phyloP scores from a whole-genome alignment of 2,113 vertebrate genomes.

The Peromyscus polionotus region DNA sequence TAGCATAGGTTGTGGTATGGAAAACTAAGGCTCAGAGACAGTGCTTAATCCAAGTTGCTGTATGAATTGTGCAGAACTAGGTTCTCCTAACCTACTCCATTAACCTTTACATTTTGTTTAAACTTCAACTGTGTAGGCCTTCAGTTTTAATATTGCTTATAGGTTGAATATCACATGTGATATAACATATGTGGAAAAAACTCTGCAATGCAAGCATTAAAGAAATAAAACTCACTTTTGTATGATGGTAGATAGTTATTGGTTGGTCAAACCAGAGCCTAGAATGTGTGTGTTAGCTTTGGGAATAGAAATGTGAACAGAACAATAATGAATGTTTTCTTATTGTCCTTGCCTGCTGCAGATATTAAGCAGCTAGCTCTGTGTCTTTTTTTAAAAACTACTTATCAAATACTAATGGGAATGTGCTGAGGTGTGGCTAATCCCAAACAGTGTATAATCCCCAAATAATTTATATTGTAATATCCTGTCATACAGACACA shows the following conservation, averaged over 20 bases:
- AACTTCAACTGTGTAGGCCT: conserved; percentile 39
- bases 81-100: conserved; percentile 24
- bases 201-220: conserved; percentile 50
- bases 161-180: not conserved
- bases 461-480: conserved; percentile 69
- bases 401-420: conserved; percentile 73
- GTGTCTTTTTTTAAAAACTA: conserved; percentile 52
- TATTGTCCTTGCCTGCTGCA: conserved; percentile 56
- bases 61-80: not conserved
- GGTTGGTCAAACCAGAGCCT: conserved; percentile 22
- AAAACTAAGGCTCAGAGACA: conserved; percentile 40
- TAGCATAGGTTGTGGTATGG: not conserved
- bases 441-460: conserved; percentile 72
- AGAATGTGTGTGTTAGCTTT: conserved; percentile 51
- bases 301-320: conserved; percentile 56
- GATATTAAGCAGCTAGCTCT: conserved; percentile 66
- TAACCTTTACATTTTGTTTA: conserved; percentile 51
- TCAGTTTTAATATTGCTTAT: conserved; percentile 52
- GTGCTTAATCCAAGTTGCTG: not conserved
- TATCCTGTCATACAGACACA: conserved; percentile 65
- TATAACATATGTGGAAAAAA: conserved; percentile 22
- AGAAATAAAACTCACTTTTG: conserved; percentile 39
- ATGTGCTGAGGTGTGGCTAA: conserved; percentile 69
- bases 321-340: conserved; percentile 70
- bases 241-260: conserved; percentile 48